phyloP scores from a whole-genome alignment of 2,888 invertebrate species.

The Euzophera pinguis region DNA sequence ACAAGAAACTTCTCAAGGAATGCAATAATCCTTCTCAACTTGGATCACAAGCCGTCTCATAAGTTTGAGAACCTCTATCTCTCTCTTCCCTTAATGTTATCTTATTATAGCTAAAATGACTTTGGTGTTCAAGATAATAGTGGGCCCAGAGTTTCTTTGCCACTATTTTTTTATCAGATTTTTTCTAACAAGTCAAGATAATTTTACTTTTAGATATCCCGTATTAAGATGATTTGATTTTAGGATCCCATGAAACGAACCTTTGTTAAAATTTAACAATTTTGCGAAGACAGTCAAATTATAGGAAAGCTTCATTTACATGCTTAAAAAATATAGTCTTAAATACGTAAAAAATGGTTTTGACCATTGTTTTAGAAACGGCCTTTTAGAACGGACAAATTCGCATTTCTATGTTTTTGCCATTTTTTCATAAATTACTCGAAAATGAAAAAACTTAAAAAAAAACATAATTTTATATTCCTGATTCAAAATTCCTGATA shows the following conservation, averaged over 20 bases:
- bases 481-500: neutral
- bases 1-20: no score
- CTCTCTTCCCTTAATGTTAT: slow-evolving; percentile 73
- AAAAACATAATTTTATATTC: slow-evolving; percentile 3
- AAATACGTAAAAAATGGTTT: no score
- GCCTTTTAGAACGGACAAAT: no score
- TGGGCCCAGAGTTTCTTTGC: slow-evolving; percentile 56
- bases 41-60: neutral
- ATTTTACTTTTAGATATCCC: slow-evolving; percentile 66
- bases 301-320: neutral
- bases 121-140: slow-evolving; percentile 79
- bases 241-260: slow-evolving; percentile 28
- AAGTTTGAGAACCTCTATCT: slow-evolving; percentile 47
- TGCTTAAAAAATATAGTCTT: no score
- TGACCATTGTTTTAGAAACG: no score
- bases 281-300: slow-evolving; percentile 8
- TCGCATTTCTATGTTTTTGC: neutral
- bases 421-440: no score
- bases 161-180: slow-evolving; percentile 57
- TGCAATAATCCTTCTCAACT: no score
- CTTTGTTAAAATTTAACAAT: slow-evolving; percentile 12
- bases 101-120: slow-evolving; percentile 80
- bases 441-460: neutral
- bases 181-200: slow-evolving; percentile 55
- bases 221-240: slow-evolving; percentile 66